phyloP scores from a whole-genome alignment of 2,113 vertebrate species.

The Tragelaphus strepsiceros region DNA sequence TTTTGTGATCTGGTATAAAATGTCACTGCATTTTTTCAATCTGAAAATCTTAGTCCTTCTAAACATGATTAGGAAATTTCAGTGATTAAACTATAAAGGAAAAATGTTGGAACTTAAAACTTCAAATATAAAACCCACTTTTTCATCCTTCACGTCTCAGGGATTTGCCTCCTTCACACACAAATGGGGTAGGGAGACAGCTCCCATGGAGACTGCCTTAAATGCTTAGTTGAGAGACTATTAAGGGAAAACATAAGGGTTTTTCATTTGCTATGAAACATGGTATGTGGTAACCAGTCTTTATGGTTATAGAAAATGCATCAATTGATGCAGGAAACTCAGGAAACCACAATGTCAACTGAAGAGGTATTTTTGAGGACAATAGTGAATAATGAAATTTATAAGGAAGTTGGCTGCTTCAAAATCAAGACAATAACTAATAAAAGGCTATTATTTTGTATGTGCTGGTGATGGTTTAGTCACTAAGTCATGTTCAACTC shows the following conservation, averaged over 20 bases:
- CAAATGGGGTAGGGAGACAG: neutral
- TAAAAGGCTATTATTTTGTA: neutral
- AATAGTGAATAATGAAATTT: neutral
- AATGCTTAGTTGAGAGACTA: neutral
- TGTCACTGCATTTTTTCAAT: neutral
- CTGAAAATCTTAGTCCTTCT: neutral
- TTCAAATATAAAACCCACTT: neutral
- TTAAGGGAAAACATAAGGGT: neutral
- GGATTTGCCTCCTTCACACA: neutral
- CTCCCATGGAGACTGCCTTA: neutral
- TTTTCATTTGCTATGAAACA: neutral
- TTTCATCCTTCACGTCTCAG: neutral
- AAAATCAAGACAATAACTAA: slow-evolving; percentile 7
- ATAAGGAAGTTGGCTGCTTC: neutral
- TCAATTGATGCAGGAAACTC: neutral
- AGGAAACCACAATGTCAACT: neutral
- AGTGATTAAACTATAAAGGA: neutral
- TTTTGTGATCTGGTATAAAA: neutral
- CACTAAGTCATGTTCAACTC: neutral
- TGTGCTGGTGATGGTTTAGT: neutral
- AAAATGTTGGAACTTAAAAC: slow-evolving; percentile 20
- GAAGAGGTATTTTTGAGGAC: neutral
- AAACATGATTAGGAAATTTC: neutral
- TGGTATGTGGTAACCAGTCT: neutral
- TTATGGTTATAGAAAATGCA: neutral